Percentiles rank a stretch among this genome's conserved stretches.
phyloP scores from a whole-genome alignment of 2,113 vertebrate species.

The Onychostoma macrolepis region DNA sequence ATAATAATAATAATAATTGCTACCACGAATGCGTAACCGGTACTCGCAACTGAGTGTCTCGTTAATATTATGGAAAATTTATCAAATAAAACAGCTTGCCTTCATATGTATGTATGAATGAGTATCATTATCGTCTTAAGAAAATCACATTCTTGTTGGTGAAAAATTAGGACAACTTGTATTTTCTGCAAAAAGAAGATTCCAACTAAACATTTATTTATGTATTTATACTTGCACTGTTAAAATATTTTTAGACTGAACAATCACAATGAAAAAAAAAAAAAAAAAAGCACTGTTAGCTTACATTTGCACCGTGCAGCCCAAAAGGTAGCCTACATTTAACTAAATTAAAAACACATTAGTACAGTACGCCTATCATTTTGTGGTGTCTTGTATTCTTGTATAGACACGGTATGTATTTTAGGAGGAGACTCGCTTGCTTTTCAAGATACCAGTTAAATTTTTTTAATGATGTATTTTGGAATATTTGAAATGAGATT shows the following conservation, averaged over 20 bases:
- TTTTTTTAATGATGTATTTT: background rate
- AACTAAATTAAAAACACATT: background rate
- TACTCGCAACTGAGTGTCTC: background rate
- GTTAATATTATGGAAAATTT: background rate
- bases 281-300: background rate
- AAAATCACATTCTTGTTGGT: background rate
- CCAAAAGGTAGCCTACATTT: background rate
- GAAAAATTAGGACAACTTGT: background rate
- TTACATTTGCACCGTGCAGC: background rate
- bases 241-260: background rate
- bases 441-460: background rate
- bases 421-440: background rate
- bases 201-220: background rate
- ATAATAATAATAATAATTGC: too few relatives aligned
- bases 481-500: background rate
- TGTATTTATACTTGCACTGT: background rate
- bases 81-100: background rate
- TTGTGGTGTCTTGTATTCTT: background rate
- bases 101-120: background rate
- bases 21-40: background rate
- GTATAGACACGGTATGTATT: background rate
- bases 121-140: background rate
- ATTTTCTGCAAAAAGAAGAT: background rate
- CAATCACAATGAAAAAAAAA: background rate
- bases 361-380: background rate